A percentile compares a stretch with the other conserved stretches of the same genome.
phyloP scores from a whole-genome alignment of 2,888 invertebrate species.

The Eudemis profundana region DNA sequence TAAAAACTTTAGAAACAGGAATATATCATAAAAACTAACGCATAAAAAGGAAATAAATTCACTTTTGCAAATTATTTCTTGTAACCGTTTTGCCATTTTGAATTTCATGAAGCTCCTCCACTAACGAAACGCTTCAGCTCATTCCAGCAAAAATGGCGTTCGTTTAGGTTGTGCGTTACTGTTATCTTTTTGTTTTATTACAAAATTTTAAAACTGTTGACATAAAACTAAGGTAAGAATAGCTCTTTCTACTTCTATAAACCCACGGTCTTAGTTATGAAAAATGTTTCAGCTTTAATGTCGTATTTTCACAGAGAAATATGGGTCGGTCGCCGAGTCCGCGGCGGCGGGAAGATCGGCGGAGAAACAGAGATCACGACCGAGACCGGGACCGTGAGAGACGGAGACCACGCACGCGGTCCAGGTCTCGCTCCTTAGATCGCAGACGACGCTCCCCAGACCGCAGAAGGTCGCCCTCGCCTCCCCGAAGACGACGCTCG shows the following conservation, averaged over 20 bases:
- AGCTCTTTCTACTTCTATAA: not conserved
- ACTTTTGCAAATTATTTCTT: not conserved
- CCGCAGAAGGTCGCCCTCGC: conserved; percentile 61
- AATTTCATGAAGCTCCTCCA: conserved; percentile 4
- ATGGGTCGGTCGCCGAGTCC: conserved; percentile 84
- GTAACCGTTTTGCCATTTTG: conserved; percentile 33
- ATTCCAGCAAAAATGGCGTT: conserved; percentile 72
- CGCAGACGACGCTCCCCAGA: conserved; percentile 79
- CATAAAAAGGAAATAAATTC: not conserved
- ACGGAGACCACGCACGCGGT: conserved; percentile 72
- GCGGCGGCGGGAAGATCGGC: conserved; percentile 72
- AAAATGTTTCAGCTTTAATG: conserved; percentile 45
- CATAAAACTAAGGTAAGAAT: conserved; percentile 69
- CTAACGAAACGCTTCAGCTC: conserved; percentile 42
- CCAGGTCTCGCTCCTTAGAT: conserved; percentile 76
- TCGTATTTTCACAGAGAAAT: conserved; percentile 52
- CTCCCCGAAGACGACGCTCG: conserved; percentile 63
- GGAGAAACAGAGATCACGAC: conserved; percentile 57
- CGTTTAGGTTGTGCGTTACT: conserved; percentile 73
- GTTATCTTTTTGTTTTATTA: conserved; percentile 69
- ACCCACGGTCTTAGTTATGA: conserved; percentile 24
- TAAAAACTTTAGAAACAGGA: not conserved
- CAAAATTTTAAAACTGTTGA: conserved; percentile 73
- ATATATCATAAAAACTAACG: not conserved
- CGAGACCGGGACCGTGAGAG: conserved; percentile 76